These are phyloP conservation scores for Polylopha cassiicola DNA, from an alignment of 2,888 invertebrate genomes.

Conservation along the genomic window DNA sequence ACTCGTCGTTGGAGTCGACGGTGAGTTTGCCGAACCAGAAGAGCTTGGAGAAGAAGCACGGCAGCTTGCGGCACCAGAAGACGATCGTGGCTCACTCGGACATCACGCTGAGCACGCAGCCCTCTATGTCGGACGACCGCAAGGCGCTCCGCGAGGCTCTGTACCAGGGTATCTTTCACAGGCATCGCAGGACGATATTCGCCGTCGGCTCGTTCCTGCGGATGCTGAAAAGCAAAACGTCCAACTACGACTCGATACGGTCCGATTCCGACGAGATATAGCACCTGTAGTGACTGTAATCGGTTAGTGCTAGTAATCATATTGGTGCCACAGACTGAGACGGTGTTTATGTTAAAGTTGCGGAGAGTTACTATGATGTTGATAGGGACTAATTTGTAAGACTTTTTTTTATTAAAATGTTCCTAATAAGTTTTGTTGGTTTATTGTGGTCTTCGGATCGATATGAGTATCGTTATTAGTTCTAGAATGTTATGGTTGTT, in stretches of 20 bases:
- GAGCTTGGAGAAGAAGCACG: slow-evolving; percentile 73
- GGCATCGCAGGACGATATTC: slow-evolving; percentile 85
- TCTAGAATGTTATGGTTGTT: slow-evolving; percentile 4
- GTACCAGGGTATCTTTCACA: slow-evolving; percentile 87
- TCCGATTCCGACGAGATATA: slow-evolving; percentile 76
- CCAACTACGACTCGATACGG: slow-evolving; percentile 86
- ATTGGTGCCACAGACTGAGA: slow-evolving; percentile 63
- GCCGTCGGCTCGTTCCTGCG: slow-evolving; percentile 85
- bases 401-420: slow-evolving; percentile 67
- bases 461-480: slow-evolving; percentile 6
- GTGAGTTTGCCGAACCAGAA: slow-evolving; percentile 75
- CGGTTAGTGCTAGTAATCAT: slow-evolving; percentile 35
- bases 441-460: slow-evolving; percentile 25
- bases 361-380: slow-evolving; percentile 38
- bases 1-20: slow-evolving; percentile 72
- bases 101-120: slow-evolving; percentile 68
- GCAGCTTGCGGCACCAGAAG: slow-evolving; percentile 78
- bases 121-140: slow-evolving; percentile 76
- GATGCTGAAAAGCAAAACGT: slow-evolving; percentile 85
- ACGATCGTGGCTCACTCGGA: slow-evolving; percentile 79
- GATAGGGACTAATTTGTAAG: slow-evolving; percentile 46
- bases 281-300: slow-evolving; percentile 43
- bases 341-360: slow-evolving; percentile 55
- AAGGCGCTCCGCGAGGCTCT: slow-evolving; percentile 84
- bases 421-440: slow-evolving; percentile 62